Percentiles rank a stretch among this genome's conserved stretches.
These are phyloP conservation scores for Arctopsyche grandis DNA, from an alignment of 1,140 invertebrate genomes.

Conservation along the genomic window DNA sequence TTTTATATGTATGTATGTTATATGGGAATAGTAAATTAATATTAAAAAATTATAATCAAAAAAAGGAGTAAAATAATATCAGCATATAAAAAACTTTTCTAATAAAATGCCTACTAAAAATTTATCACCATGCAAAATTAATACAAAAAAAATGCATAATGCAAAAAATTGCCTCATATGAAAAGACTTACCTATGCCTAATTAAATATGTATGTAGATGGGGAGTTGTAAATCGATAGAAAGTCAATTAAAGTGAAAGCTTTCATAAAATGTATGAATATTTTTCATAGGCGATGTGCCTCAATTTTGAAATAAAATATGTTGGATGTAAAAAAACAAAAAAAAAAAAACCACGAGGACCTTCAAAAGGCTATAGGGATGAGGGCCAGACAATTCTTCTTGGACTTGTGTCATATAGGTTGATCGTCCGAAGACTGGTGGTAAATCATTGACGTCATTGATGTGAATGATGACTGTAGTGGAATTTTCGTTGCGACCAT, in stretches of 20 bases:
- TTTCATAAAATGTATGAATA: neutral
- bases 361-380: constrained; percentile 63
- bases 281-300: too few relatives aligned
- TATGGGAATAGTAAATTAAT: too few relatives aligned
- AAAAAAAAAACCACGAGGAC: constrained; percentile 61
- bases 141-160: too few relatives aligned
- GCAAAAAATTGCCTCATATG: too few relatives aligned
- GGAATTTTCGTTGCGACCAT: constrained; percentile 85
- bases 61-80: too few relatives aligned
- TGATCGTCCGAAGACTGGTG: constrained; percentile 78
- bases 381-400: constrained; percentile 63
- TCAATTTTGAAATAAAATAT: neutral
- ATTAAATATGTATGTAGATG: too few relatives aligned
- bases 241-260: neutral
- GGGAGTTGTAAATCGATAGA: too few relatives aligned
- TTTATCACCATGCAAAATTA: too few relatives aligned
- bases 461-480: constrained; percentile 81
- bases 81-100: too few relatives aligned
- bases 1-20: constrained; percentile 26
- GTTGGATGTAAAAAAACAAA: neutral
- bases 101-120: too few relatives aligned
- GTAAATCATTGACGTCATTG: constrained; percentile 84
- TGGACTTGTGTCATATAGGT: constrained; percentile 71
- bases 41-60: too few relatives aligned
- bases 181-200: too few relatives aligned